Base-by-base conservation (phyloP, 2,113 vertebrate species). In the Megaleporinus macrocephalus region DNA sequence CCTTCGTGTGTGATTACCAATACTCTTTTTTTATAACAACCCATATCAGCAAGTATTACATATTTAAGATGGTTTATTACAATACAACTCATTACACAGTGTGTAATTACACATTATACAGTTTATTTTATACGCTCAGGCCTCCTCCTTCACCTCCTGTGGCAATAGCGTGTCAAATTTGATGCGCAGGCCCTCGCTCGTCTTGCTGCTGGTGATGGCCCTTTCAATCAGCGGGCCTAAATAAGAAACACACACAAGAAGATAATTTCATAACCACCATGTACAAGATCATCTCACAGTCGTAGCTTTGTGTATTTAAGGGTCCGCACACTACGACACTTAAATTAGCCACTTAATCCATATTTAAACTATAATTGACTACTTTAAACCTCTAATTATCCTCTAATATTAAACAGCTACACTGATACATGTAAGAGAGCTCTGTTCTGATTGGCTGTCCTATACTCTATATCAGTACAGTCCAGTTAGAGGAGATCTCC, bases 141-240 rank as follows among this genome's bases (percentile, higher is more conserved):
- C 18, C 1, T 85, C 86, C 76, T 85, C 85, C 76, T 0, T 85
- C 53, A 77, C 75, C 49, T 89, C 63, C 80, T 90, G 81, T 2
- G 93, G 95, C 0, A 97, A 81, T 75, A 97, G 78, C 0, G 90
- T 87, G 27, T 95, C 81, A 0, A 89, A 91, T 15, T 92, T 92
- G 79, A 99, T 88, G 16, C 89, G 90, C 77, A 99, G 81, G 0
- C 93, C 94, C 84, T 99, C 97, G 22, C 97, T 98, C 68, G 95
- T 96, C 0, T 91, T 89, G 88, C 94, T 96, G 41, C 89, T 80
- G 26, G 97, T 78, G 53, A 97, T 91, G 53, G 95, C 86, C 18
- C 86, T 92, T 70, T 91, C 86, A 2, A 99, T 93, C 79, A 99
- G 93, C 0, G 95, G 93, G 51, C 95, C 98, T 99, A 73, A 16